Evolutionary conservation across 92 coral and sea anemone species (phyloP).

Genomic region (Galaxea fascicularis): DNA sequence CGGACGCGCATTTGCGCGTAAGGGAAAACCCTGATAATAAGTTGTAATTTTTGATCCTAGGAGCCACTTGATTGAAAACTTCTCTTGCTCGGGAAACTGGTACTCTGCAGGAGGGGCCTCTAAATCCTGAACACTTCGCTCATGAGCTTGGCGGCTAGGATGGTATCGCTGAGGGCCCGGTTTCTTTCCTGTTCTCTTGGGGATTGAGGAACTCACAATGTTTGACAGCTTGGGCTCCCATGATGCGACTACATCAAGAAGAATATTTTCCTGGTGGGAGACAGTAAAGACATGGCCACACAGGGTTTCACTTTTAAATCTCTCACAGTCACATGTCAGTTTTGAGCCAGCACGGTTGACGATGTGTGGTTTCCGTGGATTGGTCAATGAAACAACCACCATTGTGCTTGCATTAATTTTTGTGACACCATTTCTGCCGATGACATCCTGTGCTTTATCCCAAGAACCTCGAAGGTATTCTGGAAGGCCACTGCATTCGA

Average conservation of each 20-base stretch:
- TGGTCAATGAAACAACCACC: constrained; percentile 22
- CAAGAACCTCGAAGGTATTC: constrained; percentile 29
- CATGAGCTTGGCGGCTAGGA: constrained; percentile 11
- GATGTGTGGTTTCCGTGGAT: constrained; percentile 61
- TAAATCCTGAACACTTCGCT: constrained; percentile 28
- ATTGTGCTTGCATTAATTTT: constrained; percentile 34
- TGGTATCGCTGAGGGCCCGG: constrained; percentile 42
- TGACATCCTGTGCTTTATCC: constrained; percentile 40
- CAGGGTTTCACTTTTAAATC: constrained; percentile 53
- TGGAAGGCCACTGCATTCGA: constrained; percentile 45
- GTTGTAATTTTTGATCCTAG: constrained; percentile 44
- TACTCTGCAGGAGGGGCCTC: constrained; percentile 11
- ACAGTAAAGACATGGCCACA: constrained; percentile 56
- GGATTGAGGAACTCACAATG: constrained; percentile 33
- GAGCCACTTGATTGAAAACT: constrained; percentile 17
- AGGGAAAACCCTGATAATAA: too few relatives aligned
- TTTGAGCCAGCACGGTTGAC: constrained; percentile 31
- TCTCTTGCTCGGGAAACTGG: constrained; percentile 15
- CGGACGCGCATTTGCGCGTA: too few relatives aligned
- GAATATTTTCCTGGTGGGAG: constrained; percentile 5
- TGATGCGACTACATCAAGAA: constrained; percentile 27
- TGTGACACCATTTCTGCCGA: constrained; percentile 48
- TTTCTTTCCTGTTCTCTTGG: constrained; percentile 46
- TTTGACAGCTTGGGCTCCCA: constrained; percentile 40
- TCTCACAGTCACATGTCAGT: too few relatives aligned